Percentiles rank a stretch among this genome's conserved stretches.
Evolutionary conservation across 2,888 invertebrate species (phyloP).

Genomic region (Rhodophaea formosa): DNA sequence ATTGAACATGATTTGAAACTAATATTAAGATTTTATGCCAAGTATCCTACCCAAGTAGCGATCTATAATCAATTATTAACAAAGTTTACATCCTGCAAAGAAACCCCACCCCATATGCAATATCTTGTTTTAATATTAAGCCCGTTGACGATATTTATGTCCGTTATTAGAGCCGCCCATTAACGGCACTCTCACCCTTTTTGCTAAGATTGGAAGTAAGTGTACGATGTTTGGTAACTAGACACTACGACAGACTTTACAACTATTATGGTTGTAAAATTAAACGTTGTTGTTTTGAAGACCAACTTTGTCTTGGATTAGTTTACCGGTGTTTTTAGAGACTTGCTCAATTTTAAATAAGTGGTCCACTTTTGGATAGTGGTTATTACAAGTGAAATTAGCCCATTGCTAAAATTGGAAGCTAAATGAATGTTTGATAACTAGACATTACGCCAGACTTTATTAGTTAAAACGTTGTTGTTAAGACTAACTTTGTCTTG

Average conservation of each 20-base stretch:
- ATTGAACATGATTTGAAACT: too few relatives aligned
- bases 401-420: too few relatives aligned
- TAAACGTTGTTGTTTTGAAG: neutral
- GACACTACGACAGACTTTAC: neutral
- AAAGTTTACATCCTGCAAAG: neutral
- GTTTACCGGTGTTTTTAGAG: too few relatives aligned
- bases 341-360: too few relatives aligned
- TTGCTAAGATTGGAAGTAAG: slow-evolving; percentile 52
- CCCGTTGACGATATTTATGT: slow-evolving; percentile 57
- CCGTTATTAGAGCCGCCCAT: slow-evolving; percentile 48
- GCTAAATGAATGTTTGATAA: too few relatives aligned
- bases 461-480: too few relatives aligned
- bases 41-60: neutral
- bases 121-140: slow-evolving; percentile 60
- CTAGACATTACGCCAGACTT: too few relatives aligned
- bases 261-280: neutral
- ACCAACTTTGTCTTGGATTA: neutral
- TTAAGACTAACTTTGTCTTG: too few relatives aligned
- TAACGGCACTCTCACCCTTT: slow-evolving; percentile 55
- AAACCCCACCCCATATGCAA: slow-evolving; percentile 7
- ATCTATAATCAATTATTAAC: neutral
- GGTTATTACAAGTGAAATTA: too few relatives aligned
- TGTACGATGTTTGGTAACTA: slow-evolving; percentile 10
- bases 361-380: too few relatives aligned
- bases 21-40: too few relatives aligned